phyloP scores from a whole-genome alignment of 2,113 vertebrate genomes.

The Coturnix japonica region DNA sequence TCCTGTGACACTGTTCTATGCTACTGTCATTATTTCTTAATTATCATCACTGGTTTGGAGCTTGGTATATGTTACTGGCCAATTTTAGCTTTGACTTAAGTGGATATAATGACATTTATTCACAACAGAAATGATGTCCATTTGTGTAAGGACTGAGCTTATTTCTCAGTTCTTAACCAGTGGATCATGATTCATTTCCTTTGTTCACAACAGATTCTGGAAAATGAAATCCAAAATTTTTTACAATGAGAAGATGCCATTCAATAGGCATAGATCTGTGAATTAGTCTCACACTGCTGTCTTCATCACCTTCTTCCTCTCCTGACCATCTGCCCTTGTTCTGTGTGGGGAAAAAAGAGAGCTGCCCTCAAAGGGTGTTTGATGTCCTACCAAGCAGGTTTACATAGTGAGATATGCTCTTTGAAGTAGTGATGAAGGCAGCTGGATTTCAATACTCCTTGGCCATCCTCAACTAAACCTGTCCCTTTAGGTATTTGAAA shows the following conservation, averaged over 20 bases:
- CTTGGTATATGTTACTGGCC: not conserved
- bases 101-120: not conserved
- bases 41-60: slow-evolving; percentile 42
- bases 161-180: not conserved
- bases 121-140: not conserved
- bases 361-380: not conserved
- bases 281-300: not conserved
- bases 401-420: not conserved
- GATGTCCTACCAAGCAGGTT: not conserved
- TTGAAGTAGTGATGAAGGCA: not conserved
- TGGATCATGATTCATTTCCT: not conserved
- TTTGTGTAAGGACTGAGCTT: not conserved
- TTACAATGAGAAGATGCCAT: not conserved
- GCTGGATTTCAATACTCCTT: not conserved
- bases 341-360: not conserved
- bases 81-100: slow-evolving; percentile 26
- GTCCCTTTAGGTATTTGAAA: not conserved
- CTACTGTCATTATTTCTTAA: slow-evolving; percentile 69
- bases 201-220: not conserved
- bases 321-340: not conserved
- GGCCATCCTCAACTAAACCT: not conserved
- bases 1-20: slow-evolving; percentile 58
- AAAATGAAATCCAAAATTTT: not conserved
- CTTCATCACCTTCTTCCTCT: not conserved
- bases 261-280: not conserved